A percentile compares a stretch with the other conserved stretches of the same genome.
These are phyloP conservation scores for Clarias magur DNA, from an alignment of 2,113 vertebrate species.

Conservation along the genomic window DNA sequence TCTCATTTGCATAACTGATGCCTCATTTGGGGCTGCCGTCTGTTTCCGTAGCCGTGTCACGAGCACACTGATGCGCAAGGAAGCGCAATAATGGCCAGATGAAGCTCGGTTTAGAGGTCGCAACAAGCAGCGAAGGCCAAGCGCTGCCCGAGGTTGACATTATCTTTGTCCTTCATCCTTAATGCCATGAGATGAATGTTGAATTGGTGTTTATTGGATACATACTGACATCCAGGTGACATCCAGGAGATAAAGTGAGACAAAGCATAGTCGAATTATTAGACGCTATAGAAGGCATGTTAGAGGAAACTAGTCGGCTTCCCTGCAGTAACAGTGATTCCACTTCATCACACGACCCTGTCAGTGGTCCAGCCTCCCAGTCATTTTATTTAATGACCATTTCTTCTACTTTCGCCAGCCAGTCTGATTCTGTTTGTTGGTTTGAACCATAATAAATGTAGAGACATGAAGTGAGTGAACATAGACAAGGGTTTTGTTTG, in stretches of 20 bases:
- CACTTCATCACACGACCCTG: not conserved
- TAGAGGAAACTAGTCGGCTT: not conserved
- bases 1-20: conserved; percentile 69
- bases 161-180: conserved; percentile 27
- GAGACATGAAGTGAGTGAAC: not conserved
- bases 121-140: conserved; percentile 27
- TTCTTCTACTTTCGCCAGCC: not conserved
- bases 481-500: not conserved
- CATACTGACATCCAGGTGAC: not conserved
- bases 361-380: not conserved
- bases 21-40: conserved; percentile 50
- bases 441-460: not conserved
- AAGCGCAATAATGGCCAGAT: conserved; percentile 59
- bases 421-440: not conserved
- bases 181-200: not conserved
- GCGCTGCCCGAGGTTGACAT: conserved; percentile 7
- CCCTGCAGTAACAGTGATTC: no score
- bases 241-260: not conserved
- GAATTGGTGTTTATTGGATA: not conserved
- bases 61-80: conserved; percentile 38
- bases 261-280: not conserved
- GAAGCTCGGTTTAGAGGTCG: conserved; percentile 55
- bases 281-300: not conserved
- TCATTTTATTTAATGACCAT: not conserved
- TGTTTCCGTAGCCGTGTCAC: conserved; percentile 52